Evolutionary conservation across 2,113 vertebrate genomes (phyloP).

Genomic region (Polypterus bichir): DNA sequence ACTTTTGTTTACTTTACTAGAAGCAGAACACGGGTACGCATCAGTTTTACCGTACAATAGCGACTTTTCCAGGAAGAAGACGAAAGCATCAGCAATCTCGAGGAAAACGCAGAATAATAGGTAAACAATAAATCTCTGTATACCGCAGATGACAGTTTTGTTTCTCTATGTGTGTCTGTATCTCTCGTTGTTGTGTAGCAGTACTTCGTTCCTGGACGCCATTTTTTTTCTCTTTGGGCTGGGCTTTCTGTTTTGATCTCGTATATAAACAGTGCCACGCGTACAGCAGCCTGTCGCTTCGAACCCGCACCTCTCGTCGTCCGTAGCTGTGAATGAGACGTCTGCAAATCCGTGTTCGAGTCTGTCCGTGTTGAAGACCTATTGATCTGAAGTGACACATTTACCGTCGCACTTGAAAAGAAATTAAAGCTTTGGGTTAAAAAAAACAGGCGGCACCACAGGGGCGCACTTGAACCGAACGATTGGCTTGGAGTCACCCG

Average conservation of each 20-base stretch:
- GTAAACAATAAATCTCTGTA: constrained; percentile 46
- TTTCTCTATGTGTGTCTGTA: not conserved
- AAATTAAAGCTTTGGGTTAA: no score
- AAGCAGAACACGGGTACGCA: constrained; percentile 96
- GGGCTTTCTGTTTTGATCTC: constrained; percentile 64
- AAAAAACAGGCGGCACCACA: no score
- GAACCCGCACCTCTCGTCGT: no score
- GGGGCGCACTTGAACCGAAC: no score
- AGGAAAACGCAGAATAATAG: constrained; percentile 87
- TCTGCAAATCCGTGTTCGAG: no score
- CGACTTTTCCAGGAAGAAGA: constrained; percentile 88
- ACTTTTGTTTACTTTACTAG: constrained; percentile 52
- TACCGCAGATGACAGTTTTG: no score
- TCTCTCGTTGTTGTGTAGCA: no score
- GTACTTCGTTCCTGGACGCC: constrained; percentile 30
- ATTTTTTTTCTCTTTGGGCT: constrained; percentile 58
- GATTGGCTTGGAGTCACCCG: no score
- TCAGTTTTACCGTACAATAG: constrained; percentile 87
- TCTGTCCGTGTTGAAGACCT: no score
- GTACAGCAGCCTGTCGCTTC: constrained; percentile 59
- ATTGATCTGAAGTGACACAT: no score
- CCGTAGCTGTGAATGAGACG: no score
- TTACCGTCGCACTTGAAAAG: no score
- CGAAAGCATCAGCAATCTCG: constrained; percentile 75
- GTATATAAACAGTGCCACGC: constrained; percentile 84